These are phyloP conservation scores for Eupeodes luniger DNA, from an alignment of 2,888 invertebrate genomes.

Conservation along the genomic window DNA sequence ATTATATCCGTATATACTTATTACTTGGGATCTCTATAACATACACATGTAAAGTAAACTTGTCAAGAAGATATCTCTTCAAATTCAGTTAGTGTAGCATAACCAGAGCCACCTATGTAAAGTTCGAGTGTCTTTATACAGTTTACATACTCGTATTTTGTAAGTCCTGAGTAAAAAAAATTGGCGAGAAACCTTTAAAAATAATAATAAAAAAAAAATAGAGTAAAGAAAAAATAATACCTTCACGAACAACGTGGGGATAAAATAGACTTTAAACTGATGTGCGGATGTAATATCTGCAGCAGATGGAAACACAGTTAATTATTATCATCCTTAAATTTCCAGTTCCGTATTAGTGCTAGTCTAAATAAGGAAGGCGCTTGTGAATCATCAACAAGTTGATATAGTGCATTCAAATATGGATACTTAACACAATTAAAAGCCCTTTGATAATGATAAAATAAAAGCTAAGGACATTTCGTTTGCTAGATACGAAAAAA, in stretches of 20 bases:
- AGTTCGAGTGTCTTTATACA: background rate
- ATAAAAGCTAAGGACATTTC: too few relatives aligned
- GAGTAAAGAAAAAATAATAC: background rate
- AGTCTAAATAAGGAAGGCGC: background rate
- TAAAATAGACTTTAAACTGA: constrained; percentile 42
- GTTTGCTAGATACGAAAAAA: too few relatives aligned
- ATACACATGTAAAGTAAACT: constrained; percentile 60
- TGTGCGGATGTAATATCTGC: background rate
- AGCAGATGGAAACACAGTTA: constrained; percentile 56
- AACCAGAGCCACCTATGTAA: background rate
- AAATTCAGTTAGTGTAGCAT: constrained; percentile 56
- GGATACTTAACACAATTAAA: background rate
- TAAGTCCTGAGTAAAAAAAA: constrained; percentile 12
- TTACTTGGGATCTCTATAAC: constrained; percentile 41
- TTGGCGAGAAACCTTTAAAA: constrained; percentile 37
- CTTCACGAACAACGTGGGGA: background rate
- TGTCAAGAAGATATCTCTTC: constrained; percentile 63
- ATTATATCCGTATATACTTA: background rate
- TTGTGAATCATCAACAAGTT: background rate
- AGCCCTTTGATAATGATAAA: too few relatives aligned
- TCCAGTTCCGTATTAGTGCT: background rate
- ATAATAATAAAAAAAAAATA: constrained; percentile 27
- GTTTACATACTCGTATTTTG: too few relatives aligned
- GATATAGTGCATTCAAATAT: background rate
- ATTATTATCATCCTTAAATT: constrained; percentile 65